Evolutionary conservation across 2,888 invertebrate species (phyloP), one percentile per base, ranked within the genome.

Genomic region (Drosophila neotestacea): DNA sequence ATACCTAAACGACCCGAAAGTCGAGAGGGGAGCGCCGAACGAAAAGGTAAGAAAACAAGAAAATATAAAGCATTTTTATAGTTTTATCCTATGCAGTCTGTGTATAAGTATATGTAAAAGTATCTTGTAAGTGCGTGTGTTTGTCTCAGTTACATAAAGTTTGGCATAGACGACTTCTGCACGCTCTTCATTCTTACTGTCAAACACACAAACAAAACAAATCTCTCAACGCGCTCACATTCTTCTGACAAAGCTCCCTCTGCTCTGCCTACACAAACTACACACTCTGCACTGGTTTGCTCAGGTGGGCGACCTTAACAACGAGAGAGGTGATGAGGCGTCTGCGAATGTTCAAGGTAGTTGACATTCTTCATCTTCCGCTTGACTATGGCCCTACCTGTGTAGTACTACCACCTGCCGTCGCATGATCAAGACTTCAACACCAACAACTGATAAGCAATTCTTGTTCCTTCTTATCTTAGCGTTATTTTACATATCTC

Each of bases 11-110:
- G 85, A 88, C 79, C 86, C 76, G 92, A 91, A 79, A 92, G 92
- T 82, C 92, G 93, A 70, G 93, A 93, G 85, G 91, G 91, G 69
- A 92, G 92, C 73, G 90, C 89, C 77, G 92, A 92, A 81, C 89
- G 91, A 81, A 92, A 91, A 92, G 90, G 92, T 92, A 83, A 82
- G n/a, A 34, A 36, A 30, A 22, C 13, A 46, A 16, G 51, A 11
- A 47, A 61, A 22, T 34, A 44, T 9, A 34, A 38, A 11, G 6
- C 4, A 34, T 50, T 55, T 65, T 66, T 77, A 65, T 69, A 63
- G 77, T 56, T 70, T 65, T 60, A 64, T 67, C 52, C 6, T 32
- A 32, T 32, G 7, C 6, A 32, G 32, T 32, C 32, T 32, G 32
- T 32, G 9, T 22, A 22, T 22, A 3, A 22, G 22, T 22, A 22